These are phyloP conservation scores for Bambusicola thoracicus DNA, from an alignment of 2,113 vertebrate genomes.

Conservation along the genomic window DNA sequence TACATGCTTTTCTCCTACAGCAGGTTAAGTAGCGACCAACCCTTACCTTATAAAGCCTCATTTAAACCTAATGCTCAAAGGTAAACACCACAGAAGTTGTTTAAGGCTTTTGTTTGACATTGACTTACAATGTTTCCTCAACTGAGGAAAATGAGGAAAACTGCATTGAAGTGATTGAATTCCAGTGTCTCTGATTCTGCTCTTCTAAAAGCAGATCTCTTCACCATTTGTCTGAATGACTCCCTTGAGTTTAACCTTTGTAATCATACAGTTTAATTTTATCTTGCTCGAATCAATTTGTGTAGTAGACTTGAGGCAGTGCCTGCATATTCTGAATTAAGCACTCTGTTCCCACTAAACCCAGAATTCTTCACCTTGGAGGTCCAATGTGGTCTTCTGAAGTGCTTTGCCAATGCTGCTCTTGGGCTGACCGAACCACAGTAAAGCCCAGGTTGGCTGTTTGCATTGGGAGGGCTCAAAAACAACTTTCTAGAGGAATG, in stretches of 20 bases:
- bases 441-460: not conserved
- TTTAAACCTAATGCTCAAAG: constrained; percentile 21
- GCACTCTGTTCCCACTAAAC: not conserved
- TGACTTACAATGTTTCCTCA: constrained; percentile 44
- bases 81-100: constrained; percentile 24
- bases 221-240: constrained; percentile 15
- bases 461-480: not conserved
- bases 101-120: constrained; percentile 39
- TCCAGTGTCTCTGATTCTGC: constrained; percentile 15
- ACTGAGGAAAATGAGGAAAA: constrained; percentile 23
- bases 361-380: not conserved
- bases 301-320: not conserved
- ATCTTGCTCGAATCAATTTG: not conserved
- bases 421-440: not conserved
- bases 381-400: not conserved
- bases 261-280: constrained; percentile 33
- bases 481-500: not conserved
- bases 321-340: not conserved
- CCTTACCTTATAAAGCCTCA: constrained; percentile 39
- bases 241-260: constrained; percentile 34
- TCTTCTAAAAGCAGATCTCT: not conserved
- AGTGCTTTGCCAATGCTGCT: not conserved
- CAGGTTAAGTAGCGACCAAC: constrained; percentile 28
- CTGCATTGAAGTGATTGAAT: constrained; percentile 19
- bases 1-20: not conserved